Evolutionary conservation across 2,888 invertebrate species (phyloP).

Genomic region (Drosophila fungiperda): DNA sequence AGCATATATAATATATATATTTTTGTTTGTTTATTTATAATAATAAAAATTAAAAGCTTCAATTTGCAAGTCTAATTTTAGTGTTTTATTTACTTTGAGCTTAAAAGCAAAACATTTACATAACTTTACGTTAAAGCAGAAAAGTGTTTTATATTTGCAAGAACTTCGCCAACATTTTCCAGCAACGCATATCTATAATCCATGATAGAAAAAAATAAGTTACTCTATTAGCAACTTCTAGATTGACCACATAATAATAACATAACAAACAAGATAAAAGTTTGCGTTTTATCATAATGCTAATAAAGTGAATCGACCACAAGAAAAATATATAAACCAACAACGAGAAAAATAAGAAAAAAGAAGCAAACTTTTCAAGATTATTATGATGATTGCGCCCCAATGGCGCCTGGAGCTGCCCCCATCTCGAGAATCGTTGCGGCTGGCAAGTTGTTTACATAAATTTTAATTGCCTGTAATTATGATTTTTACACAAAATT

Average conservation of each 20-base stretch:
- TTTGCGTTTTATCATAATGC: constrained; percentile 46
- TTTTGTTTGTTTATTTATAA: neutral
- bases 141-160: neutral
- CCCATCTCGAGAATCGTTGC: constrained; percentile 23
- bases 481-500: constrained; percentile 77
- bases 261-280: constrained; percentile 39
- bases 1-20: neutral
- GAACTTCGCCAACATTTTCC: neutral
- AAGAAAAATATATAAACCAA: constrained; percentile 10
- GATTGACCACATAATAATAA: constrained; percentile 14
- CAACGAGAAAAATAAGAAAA: constrained; percentile 31
- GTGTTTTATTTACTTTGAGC: neutral
- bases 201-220: neutral
- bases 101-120: neutral
- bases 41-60: neutral
- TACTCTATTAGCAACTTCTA: constrained; percentile 3
- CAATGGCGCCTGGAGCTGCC: constrained; percentile 52
- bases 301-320: constrained; percentile 54
- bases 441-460: constrained; percentile 70
- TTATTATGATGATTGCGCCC: constrained; percentile 57
- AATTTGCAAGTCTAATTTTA: neutral
- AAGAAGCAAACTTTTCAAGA: constrained; percentile 43
- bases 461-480: constrained; percentile 76
- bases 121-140: neutral
- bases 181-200: neutral